Evolutionary conservation across 2,113 vertebrate species (phyloP).

Genomic region (Panthera tigris): DNA sequence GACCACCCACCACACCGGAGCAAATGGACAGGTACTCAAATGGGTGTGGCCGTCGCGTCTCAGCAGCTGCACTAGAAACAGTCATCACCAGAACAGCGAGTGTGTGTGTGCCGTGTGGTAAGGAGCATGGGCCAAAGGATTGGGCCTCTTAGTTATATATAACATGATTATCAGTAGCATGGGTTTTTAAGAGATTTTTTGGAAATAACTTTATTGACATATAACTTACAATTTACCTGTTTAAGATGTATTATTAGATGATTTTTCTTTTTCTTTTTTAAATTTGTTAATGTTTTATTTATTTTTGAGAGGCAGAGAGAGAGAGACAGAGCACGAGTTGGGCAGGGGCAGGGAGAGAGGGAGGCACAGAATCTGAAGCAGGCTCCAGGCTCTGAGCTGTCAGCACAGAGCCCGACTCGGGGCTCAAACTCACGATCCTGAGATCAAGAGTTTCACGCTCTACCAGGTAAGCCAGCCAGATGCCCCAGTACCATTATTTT

Average conservation of each 20-base stretch:
- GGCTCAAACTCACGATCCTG: accelerated
- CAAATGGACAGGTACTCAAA: not conserved
- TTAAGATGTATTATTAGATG: not conserved
- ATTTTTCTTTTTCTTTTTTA: constrained; percentile 2
- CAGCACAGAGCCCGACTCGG: too few relatives aligned
- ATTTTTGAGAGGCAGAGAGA: too few relatives aligned
- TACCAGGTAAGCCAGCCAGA: too few relatives aligned
- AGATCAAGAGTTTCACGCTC: too few relatives aligned
- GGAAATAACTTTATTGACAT: not conserved
- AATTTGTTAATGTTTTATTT: too few relatives aligned
- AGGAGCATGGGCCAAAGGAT: not conserved
- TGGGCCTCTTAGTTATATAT: not conserved
- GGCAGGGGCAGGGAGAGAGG: too few relatives aligned
- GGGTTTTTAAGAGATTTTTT: not conserved
- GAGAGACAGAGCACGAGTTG: too few relatives aligned
- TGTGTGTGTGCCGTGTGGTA: too few relatives aligned
- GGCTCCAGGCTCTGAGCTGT: too few relatives aligned
- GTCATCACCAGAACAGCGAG: not conserved
- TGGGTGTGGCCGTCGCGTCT: not conserved
- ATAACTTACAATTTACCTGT: not conserved
- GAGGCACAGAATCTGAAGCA: too few relatives aligned
- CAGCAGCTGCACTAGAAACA: not conserved
- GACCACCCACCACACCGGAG: not conserved
- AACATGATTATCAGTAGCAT: not conserved
- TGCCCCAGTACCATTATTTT: too few relatives aligned